phyloP scores from a whole-genome alignment of 2,113 vertebrate species.

The Mustelus asterias region DNA sequence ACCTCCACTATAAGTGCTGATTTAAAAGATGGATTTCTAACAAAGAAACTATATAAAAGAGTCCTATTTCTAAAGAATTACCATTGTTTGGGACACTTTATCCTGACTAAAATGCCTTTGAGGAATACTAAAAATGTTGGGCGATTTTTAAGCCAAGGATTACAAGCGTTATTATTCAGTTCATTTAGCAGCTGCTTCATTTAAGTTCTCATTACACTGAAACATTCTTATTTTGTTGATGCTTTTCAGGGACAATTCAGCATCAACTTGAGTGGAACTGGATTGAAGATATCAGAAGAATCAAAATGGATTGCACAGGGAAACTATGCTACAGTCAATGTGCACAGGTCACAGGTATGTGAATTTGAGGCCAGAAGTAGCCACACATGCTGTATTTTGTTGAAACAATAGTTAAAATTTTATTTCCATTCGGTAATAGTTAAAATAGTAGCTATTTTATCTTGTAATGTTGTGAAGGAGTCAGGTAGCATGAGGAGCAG shows the following conservation, averaged over 20 bases:
- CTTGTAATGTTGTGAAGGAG: neutral
- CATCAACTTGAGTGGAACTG: conserved; percentile 84
- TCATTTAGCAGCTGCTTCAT: neutral
- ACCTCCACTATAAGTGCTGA: neutral
- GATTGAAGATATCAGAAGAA: conserved; percentile 70
- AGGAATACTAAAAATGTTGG: neutral
- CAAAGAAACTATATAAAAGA: neutral
- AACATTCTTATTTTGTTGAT: neutral
- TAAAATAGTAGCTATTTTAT: conserved; percentile 40
- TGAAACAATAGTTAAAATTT: neutral
- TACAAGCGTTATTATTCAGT: neutral
- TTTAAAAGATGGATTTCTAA: neutral
- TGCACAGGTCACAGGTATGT: conserved; percentile 84
- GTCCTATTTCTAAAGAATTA: neutral
- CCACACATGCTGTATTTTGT: neutral
- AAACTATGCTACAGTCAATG: conserved; percentile 75
- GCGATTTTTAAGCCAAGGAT: neutral
- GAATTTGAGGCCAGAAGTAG: neutral
- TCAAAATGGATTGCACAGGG: conserved; percentile 86
- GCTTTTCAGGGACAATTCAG: conserved; percentile 80
- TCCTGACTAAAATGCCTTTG: neutral
- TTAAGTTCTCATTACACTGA: neutral
- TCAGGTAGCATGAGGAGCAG: neutral
- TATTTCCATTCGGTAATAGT: neutral
- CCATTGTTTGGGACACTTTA: neutral